These are phyloP conservation scores for Spinus pinus DNA, from an alignment of 2,797 vertebrate genomes.

Conservation along the genomic window DNA sequence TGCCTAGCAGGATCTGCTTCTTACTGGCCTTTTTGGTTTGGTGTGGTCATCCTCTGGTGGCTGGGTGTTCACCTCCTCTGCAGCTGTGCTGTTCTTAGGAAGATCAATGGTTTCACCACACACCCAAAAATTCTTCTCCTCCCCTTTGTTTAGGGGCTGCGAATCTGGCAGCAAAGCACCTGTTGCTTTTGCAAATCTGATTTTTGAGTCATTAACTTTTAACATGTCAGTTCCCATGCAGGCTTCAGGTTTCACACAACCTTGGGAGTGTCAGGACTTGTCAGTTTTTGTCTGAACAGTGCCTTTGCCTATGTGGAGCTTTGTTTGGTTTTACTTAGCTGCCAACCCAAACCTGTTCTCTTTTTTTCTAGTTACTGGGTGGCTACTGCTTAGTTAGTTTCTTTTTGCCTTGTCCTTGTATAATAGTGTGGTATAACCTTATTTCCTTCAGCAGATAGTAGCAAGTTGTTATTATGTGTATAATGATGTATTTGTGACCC, in stretches of 20 bases:
- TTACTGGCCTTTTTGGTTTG: neutral
- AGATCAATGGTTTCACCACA: neutral
- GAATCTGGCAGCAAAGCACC: neutral
- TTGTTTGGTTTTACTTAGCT: neutral
- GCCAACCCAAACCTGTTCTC: rapidly evolving
- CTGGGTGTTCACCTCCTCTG: neutral
- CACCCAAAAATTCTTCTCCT: neutral
- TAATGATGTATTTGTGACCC: neutral
- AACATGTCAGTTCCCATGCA: neutral
- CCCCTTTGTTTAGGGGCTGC: neutral
- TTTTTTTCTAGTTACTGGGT: neutral
- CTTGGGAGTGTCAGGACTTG: neutral
- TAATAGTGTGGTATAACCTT: neutral
- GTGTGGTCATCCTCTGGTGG: neutral
- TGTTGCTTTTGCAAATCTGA: neutral
- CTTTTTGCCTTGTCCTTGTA: neutral
- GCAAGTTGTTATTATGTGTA: neutral
- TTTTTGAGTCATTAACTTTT: neutral
- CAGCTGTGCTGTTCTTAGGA: neutral
- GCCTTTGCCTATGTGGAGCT: neutral
- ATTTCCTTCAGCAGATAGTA: neutral
- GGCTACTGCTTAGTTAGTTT: neutral
- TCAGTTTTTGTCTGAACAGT: neutral
- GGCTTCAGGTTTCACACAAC: neutral
- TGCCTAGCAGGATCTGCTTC: neutral